Conservation (phyloP, 2,797 vertebrate genomes). For the Sebastes nivosus region DNA sequence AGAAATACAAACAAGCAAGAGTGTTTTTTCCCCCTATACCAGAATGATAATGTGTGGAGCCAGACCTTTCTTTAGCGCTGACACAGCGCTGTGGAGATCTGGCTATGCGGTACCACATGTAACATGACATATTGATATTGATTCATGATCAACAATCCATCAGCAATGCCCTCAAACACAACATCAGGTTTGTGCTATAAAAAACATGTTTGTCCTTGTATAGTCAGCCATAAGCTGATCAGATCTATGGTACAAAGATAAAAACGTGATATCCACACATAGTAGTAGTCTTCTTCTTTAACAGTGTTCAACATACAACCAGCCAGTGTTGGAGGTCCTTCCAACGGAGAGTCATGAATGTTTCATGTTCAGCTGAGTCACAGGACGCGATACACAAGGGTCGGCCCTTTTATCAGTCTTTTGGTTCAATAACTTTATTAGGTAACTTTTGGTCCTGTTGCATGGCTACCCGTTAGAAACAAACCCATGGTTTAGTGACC, state of each 20-base stretch:
- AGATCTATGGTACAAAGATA: neutral
- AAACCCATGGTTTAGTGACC: neutral
- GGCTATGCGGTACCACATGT: neutral
- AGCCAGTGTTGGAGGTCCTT: neutral
- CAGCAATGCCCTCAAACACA: neutral
- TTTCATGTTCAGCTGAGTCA: neutral
- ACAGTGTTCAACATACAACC: neutral
- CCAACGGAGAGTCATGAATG: neutral
- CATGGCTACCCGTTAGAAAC: neutral
- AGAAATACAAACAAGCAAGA: neutral
- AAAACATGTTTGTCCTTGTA: neutral
- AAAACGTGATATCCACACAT: neutral
- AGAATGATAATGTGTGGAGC: neutral
- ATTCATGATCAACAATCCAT: neutral
- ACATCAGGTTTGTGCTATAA: neutral
- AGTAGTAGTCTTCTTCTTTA: neutral
- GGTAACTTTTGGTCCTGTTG: neutral
- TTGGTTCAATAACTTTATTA: neutral
- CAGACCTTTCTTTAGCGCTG: neutral
- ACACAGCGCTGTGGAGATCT: neutral
- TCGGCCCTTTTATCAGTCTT: neutral
- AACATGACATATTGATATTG: neutral
- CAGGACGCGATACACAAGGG: neutral
- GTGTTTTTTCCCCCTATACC: neutral
- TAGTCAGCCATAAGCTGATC: neutral